Percentiles rank a stretch among this genome's conserved stretches.
Conservation (phyloP, 2,113 vertebrate species). For the Eurystomus gularis region DNA sequence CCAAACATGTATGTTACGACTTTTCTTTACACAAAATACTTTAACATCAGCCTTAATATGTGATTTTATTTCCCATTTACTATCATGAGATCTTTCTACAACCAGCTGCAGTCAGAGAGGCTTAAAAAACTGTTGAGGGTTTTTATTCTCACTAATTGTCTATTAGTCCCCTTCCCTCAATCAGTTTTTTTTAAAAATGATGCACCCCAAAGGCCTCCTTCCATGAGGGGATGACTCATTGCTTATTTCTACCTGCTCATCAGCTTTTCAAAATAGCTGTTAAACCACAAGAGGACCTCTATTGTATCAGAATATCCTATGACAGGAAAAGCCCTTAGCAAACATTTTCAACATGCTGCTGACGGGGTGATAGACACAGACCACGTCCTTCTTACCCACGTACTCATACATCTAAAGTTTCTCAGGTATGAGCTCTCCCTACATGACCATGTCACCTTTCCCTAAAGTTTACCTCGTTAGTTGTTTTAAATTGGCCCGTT, state of each 20-base stretch:
- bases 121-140: background rate
- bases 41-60: background rate
- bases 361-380: background rate
- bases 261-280: background rate
- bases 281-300: background rate
- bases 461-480: background rate
- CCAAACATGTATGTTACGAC: background rate
- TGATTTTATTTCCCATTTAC: background rate
- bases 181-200: background rate
- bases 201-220: background rate
- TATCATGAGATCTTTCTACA: background rate
- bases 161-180: background rate
- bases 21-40: background rate
- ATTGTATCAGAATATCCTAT: background rate
- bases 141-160: background rate
- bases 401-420: background rate
- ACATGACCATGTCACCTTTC: background rate
- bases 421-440: background rate
- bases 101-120: background rate
- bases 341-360: background rate
- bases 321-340: background rate
- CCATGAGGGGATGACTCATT: background rate
- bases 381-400: background rate
- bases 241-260: background rate
- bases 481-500: background rate